A percentile compares a stretch with the other conserved stretches of the same genome.
These are phyloP conservation scores for Periparus ater DNA, from an alignment of 2,797 vertebrate species.

Conservation along the genomic window DNA sequence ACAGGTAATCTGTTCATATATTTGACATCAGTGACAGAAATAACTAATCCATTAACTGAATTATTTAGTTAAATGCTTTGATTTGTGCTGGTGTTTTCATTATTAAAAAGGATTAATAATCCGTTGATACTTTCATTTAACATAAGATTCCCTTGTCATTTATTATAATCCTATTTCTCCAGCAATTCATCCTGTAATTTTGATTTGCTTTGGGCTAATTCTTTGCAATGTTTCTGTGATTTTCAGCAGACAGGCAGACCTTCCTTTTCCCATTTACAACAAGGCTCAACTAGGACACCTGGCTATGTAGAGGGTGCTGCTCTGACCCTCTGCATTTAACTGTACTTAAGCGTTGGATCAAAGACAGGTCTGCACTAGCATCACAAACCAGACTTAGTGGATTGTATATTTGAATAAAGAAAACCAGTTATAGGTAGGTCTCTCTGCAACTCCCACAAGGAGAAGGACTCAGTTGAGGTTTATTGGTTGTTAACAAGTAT, in stretches of 20 bases:
- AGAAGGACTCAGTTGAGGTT: not conserved
- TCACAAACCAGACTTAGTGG: not conserved
- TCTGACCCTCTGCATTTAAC: not conserved
- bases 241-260: not conserved
- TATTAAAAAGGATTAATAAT: not conserved
- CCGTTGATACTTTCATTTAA: constrained; percentile 1
- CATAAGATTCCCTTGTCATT: not conserved
- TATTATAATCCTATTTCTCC: constrained; percentile 12
- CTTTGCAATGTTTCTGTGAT: not conserved
- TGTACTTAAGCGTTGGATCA: not conserved
- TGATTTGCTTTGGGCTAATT: not conserved
- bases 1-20: not conserved
- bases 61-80: not conserved
- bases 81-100: constrained; percentile 4
- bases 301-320: not conserved
- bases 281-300: not conserved
- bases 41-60: constrained; percentile 12
- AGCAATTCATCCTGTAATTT: not conserved
- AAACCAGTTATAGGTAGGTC: not conserved
- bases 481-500: not conserved
- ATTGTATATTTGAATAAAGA: not conserved
- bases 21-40: constrained; percentile 8
- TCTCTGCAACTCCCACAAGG: not conserved
- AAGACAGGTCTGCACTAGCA: not conserved
- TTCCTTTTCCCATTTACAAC: not conserved